Conservation (phyloP, 2,797 vertebrate genomes). For the Cynopterus sphinx region DNA sequence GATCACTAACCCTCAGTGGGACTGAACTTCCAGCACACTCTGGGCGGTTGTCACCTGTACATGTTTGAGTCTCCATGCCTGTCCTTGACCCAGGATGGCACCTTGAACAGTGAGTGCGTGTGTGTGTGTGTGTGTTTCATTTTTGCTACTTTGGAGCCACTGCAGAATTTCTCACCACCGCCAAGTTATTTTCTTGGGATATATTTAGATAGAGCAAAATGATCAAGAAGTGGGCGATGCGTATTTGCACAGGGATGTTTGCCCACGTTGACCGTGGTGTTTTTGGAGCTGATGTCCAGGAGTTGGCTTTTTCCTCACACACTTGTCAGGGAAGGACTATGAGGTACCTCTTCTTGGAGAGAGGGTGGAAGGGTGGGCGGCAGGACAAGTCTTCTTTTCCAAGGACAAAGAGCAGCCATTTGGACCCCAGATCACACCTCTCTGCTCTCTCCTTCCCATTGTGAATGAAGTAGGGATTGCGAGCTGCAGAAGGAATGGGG, state of each 20-base stretch:
- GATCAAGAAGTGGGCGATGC: conserved; percentile 75
- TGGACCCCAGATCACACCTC: conserved; percentile 6
- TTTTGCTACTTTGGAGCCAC: conserved; percentile 60
- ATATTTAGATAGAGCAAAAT: conserved; percentile 86
- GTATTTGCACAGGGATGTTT: conserved; percentile 85
- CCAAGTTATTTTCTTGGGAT: conserved; percentile 86
- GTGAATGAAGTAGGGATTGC: neutral
- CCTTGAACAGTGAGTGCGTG: neutral
- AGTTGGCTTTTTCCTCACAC: conserved; percentile 43
- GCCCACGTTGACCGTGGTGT: conserved; percentile 81
- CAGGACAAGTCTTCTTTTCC: conserved; percentile 39
- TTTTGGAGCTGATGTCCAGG: conserved; percentile 79
- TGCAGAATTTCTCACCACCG: conserved; percentile 83
- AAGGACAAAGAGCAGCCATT: conserved; percentile 80
- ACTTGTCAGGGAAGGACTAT: conserved; percentile 76
- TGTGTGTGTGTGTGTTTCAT: neutral
- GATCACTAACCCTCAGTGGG: neutral
- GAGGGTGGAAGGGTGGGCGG: neutral
- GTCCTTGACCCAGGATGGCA: neutral
- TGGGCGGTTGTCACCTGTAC: neutral
- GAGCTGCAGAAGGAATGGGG: neutral
- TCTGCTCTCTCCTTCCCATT: neutral
- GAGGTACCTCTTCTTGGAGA: conserved; percentile 72
- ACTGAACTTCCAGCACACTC: neutral
- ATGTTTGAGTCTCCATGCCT: neutral